A percentile compares a stretch with the other conserved stretches of the same genome.
Evolutionary conservation across 92 coral and sea anemone genomes (phyloP).

Genomic region (Siderastrea radians): DNA sequence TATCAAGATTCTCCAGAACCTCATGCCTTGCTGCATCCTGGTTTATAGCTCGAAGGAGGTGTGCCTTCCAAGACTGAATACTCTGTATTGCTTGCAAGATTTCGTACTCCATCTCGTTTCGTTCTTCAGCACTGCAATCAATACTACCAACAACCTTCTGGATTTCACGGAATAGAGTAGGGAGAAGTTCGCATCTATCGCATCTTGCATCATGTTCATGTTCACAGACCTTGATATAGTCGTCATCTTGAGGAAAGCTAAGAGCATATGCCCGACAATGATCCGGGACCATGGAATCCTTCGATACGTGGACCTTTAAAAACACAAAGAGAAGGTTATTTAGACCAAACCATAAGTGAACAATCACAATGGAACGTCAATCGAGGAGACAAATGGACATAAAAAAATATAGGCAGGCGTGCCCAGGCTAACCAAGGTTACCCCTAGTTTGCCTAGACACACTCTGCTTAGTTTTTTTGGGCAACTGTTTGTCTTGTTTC

Average conservation of each 20-base stretch:
- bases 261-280: conserved; percentile 74
- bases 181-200: conserved; percentile 45
- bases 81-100: conserved; percentile 42
- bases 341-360: background rate
- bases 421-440: too few relatives aligned
- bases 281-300: conserved; percentile 66
- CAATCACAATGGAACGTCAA: background rate
- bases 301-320: conserved; percentile 70
- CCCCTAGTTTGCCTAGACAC: too few relatives aligned
- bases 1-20: conserved; percentile 47
- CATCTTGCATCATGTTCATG: conserved; percentile 69
- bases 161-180: conserved; percentile 50
- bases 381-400: background rate
- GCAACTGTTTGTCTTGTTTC: too few relatives aligned
- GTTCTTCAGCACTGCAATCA: conserved; percentile 45
- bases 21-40: conserved; percentile 72
- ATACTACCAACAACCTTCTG: conserved; percentile 42
- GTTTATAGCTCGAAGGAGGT: conserved; percentile 61
- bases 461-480: too few relatives aligned
- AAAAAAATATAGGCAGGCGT: too few relatives aligned
- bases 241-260: conserved; percentile 65
- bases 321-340: background rate
- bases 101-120: conserved; percentile 58
- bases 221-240: conserved; percentile 58
- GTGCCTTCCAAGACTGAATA: conserved; percentile 72